phyloP scores from a whole-genome alignment of 1,140 invertebrate species.

The Adoxophyes honmai region DNA sequence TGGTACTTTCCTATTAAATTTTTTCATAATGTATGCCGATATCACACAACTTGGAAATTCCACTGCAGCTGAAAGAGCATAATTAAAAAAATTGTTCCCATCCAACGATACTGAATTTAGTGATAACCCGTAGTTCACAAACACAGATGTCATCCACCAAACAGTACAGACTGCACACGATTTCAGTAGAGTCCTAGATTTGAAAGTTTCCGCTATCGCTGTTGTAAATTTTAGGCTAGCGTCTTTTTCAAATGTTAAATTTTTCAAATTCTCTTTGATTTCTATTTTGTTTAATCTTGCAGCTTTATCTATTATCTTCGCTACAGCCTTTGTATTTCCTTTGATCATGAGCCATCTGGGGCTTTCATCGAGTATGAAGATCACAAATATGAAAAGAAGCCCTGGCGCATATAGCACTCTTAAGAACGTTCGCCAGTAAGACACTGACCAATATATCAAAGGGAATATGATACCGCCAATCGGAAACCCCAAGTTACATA shows the following conservation, averaged over 20 bases:
- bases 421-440: constrained; percentile 51
- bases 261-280: constrained; percentile 29
- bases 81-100: constrained; percentile 83
- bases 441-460: constrained; percentile 35
- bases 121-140: constrained; percentile 88
- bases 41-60: constrained; percentile 84
- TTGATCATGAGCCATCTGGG: constrained; percentile 83
- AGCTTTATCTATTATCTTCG: constrained; percentile 41
- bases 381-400: constrained; percentile 39
- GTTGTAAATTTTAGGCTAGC: constrained; percentile 22
- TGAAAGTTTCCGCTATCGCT: constrained; percentile 29
- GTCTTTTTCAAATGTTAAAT: constrained; percentile 35
- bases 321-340: constrained; percentile 41
- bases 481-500: constrained; percentile 23
- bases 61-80: constrained; percentile 80
- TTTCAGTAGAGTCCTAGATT: constrained; percentile 36
- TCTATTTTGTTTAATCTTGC: constrained; percentile 37
- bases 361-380: constrained; percentile 52
- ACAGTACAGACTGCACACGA: constrained; percentile 79
- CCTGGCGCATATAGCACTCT: constrained; percentile 42
- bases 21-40: constrained; percentile 52
- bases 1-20: constrained; percentile 44
- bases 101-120: constrained; percentile 86
- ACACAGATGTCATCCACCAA: constrained; percentile 83
- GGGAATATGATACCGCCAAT: constrained; percentile 36